Base-by-base conservation (phyloP, 1,140 invertebrate species). In the Pteromalus puparum region DNA sequence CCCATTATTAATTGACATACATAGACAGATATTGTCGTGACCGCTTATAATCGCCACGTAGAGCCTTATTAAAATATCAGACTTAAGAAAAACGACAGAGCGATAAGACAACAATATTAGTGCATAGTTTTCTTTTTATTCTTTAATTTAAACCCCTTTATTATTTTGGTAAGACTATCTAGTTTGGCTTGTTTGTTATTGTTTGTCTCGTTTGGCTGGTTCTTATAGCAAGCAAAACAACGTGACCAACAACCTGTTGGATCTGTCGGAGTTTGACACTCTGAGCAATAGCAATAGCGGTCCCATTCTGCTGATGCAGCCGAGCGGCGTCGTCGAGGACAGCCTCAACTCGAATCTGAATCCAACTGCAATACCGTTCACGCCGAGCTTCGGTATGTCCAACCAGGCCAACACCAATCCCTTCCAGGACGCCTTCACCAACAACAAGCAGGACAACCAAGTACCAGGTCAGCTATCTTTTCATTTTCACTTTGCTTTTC, bases 251-350 rank as follows among this genome's bases (percentile, higher is more conserved):
- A 93, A 93, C 91, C 91, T 93, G 86, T 92, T 94, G 91, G 93
- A 94, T 89, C 90, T 94, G 87, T 92, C 92, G 89, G 93, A 94
- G 87, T 93, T 94, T 91, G 94, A 95, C 88, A 92, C 93, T 87
- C 91, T 95, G 88, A 94, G 94, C 92, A 94, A 94, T 93, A 94
- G 93, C 90, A 93, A 93, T 90, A 93, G 91, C 87, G 92, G 91
- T 80, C 90, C 93, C 13, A 93, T 93, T 87, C 90, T 93, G 38
- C 21, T 85, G 75, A 85, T 85, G 80, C 65, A 80, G 3, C 24
- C 78, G 6, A 85, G 9, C 38, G n/a, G 12, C 4, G 65, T 61
- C 12, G 91, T 90, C 88, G 92, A 93, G 84, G 92, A 93, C 90
- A 90, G 89, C 82, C 87, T 93, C 88, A 93, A 93, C 89, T 93